Base-by-base conservation (phyloP, 1,140 invertebrate species). In the Leptinotarsa defecta region DNA sequence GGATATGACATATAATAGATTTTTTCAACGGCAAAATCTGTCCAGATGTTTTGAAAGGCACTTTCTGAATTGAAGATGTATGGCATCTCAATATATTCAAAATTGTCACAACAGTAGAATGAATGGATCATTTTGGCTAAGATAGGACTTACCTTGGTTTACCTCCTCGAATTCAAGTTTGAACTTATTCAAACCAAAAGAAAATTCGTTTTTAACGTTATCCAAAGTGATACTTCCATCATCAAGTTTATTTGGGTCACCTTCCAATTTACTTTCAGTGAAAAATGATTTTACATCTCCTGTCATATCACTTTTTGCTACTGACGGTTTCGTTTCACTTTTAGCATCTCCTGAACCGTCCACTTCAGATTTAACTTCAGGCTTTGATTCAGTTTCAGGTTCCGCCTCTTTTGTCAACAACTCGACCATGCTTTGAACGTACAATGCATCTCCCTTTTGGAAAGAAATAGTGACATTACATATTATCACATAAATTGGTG, bases 111-210 rank as follows among this genome's bases (percentile, higher is more conserved):
- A 34, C 6, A 34, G 5, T 34, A 1, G 6, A 8, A 34, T 34
- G 34, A 34, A 34, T 8, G 8, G 11, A 3, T 3, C 3, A 24
- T 43, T 43, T 43, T 68, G 0, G 13, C 34, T 43, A 43, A 43
- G 8, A 11, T 43, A 11, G 34, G 0, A 6, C 64, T 74, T 79
- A 74, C 82, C 82, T 71, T 78, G 77, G 22, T 74, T 73, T 2
- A 76, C 19, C 17, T 64, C 63, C 6, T 76, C 74, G 49, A 83
- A 78, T 52, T 80, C 81, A 6, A 83, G 11, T 4, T 63, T 19
- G 17, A 85, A 74, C 61, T 79, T 79, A 72, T 85, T 85, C 11
- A 83, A 69, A 11, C 84, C 84, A 48, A 85, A 80, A 48, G 81
- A 76, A 62, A 85, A 80, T n/a, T 83, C 75, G 15, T 78, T 81